Evolutionary conservation across 2,797 vertebrate genomes (phyloP).

Genomic region (Fringilla coelebs): DNA sequence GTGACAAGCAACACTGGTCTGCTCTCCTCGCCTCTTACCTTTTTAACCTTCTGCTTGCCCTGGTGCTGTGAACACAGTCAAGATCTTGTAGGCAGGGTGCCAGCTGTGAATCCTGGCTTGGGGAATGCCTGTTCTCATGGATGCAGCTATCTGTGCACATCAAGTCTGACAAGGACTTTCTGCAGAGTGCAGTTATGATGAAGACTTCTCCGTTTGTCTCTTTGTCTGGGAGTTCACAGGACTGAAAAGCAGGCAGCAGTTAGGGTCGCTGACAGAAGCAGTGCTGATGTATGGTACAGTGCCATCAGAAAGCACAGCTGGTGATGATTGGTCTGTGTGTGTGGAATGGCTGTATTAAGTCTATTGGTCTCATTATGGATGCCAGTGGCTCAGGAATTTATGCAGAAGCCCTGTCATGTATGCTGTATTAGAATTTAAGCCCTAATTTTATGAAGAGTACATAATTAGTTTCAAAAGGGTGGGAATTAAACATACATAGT

Average conservation of each 20-base stretch:
- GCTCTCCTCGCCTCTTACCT: not conserved
- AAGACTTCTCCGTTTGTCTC: not conserved
- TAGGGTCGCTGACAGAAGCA: not conserved
- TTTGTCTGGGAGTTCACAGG: not conserved
- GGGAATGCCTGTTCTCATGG: not conserved
- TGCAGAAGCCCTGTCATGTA: not conserved
- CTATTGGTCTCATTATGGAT: not conserved
- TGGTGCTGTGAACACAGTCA: not conserved
- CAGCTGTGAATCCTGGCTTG: not conserved
- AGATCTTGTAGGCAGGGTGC: not conserved
- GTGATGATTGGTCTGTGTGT: not conserved
- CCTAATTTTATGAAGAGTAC: not conserved
- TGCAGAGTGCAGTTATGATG: not conserved
- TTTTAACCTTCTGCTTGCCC: not conserved
- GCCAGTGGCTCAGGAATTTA: not conserved
- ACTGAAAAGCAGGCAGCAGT: not conserved
- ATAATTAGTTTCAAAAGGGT: not conserved
- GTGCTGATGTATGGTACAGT: not conserved
- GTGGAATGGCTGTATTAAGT: not conserved
- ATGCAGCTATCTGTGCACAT: not conserved
- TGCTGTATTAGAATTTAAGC: not conserved
- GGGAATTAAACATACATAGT: not conserved
- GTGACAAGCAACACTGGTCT: fast-evolving
- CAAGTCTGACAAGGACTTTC: not conserved
- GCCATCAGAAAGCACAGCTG: not conserved